Base-by-base conservation (phyloP, 1,140 invertebrate genomes). In the Drosophila sechellia region DNA sequence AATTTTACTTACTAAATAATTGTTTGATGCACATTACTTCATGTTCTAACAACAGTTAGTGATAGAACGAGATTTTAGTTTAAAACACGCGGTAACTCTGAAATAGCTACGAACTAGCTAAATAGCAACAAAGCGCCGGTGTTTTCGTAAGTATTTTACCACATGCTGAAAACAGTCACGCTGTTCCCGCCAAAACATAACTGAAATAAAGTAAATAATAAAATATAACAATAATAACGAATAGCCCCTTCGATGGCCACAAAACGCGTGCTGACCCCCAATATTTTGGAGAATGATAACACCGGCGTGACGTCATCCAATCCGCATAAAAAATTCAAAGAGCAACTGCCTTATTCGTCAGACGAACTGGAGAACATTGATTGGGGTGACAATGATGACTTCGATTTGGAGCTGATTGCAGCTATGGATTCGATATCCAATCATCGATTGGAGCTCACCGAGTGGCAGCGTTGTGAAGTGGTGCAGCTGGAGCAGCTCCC, bases 391-490 rank as follows among this genome's bases (percentile, higher is more conserved):
- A 83, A 86, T 12, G 39, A 63, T 0, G 90, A 83, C 12, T 79
- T 90, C 20, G 83, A 85, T 55, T 25, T 85, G 15, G 83, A 72
- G 45, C 75, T 49, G 0, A 13, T 11, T 15, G 60, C 37, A 6
- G 60, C 37, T 20, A 13, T 59, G 2, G 49, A 52, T 0, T 43
- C 56, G 3, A 15, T 20, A 3, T 3, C 40, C 0, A 12, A 5
- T 1, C 48, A 63, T 15, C 37, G 46, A 1, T 46, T 92, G 2
- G 70, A 92, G 34, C 58, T 92, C 2, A 65, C 22, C 34, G 35
- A 46, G 37, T 92, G 81, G 79, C 80, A 89, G 22, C 86, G 91
- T 4, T 92, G 91, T 35, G 6, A 77, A 1, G 80, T 92, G 12
- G 20, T 45, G 15, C 13, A 45, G 2, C 17, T 83, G n/a, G 70